phyloP scores from a whole-genome alignment of 2,797 vertebrate species.

The Cetoscarus ocellatus region DNA sequence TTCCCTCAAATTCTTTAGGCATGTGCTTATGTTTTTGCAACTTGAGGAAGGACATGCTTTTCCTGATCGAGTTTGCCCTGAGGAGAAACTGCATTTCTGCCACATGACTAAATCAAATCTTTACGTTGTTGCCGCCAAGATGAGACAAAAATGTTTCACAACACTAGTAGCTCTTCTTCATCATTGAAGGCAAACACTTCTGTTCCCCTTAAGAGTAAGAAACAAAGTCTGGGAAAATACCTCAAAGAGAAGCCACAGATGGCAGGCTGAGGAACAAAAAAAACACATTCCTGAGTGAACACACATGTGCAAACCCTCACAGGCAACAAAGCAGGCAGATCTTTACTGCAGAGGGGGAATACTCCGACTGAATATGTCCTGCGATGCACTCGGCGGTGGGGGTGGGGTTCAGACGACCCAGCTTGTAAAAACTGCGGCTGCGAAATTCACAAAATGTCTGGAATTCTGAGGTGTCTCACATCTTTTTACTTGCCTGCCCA shows the following conservation, averaged over 20 bases:
- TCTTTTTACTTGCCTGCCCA: constrained; percentile 60
- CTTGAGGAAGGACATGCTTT: constrained; percentile 47
- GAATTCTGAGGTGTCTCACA: constrained; percentile 68
- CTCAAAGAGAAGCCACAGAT: constrained; percentile 73
- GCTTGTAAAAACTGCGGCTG: constrained; percentile 68
- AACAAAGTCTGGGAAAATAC: constrained; percentile 73
- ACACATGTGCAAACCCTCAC: constrained; percentile 71
- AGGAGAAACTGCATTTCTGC: constrained; percentile 53
- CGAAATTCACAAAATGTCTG: constrained; percentile 75
- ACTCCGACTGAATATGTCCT: constrained; percentile 64
- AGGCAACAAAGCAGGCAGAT: constrained; percentile 58
- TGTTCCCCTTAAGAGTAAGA: constrained; percentile 44
- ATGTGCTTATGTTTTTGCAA: constrained; percentile 75
- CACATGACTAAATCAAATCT: constrained; percentile 41
- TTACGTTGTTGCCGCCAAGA: constrained; percentile 43
- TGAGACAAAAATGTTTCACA: constrained; percentile 47
- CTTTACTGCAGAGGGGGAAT: constrained; percentile 44
- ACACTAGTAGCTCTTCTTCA: constrained; percentile 26
- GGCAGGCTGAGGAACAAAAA: constrained; percentile 68
- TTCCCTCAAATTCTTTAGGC: constrained; percentile 78
- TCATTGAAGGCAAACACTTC: constrained; percentile 45
- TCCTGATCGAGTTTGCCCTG: constrained; percentile 51
- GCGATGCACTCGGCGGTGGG: constrained; percentile 58
- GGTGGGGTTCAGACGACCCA: constrained; percentile 54
- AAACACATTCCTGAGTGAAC: constrained; percentile 79